These are phyloP conservation scores for Andrena praecox DNA, from an alignment of 2,888 invertebrate species.

Conservation along the genomic window DNA sequence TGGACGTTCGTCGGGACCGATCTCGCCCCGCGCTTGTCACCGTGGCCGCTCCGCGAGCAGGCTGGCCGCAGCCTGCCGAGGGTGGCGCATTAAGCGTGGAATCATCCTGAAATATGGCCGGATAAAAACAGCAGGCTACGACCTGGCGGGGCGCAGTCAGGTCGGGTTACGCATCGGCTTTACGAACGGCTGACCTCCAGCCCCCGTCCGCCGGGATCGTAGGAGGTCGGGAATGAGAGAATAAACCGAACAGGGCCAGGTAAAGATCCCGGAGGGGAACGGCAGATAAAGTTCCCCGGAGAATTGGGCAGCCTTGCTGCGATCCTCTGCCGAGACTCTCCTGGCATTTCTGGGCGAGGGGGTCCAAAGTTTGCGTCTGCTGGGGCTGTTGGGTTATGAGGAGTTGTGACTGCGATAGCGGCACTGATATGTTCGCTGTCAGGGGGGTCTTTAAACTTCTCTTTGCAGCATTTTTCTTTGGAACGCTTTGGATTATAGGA, in stretches of 20 bases:
- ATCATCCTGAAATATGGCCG: constrained; percentile 83
- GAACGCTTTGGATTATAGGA: too few species aligned
- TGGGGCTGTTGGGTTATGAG: neutral
- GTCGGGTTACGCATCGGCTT: constrained; percentile 83
- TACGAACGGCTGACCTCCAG: constrained; percentile 81
- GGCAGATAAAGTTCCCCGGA: constrained; percentile 9
- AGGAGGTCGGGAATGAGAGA: constrained; percentile 45
- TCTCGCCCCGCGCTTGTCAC: constrained; percentile 76
- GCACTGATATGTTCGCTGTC: too few species aligned
- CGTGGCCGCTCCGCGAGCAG: constrained; percentile 65
- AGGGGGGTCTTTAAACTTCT: too few species aligned
- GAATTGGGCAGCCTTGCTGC: constrained; percentile 15
- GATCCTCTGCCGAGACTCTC: neutral
- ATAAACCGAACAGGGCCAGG: constrained; percentile 24
- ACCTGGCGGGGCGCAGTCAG: constrained; percentile 80
- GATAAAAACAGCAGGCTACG: constrained; percentile 84
- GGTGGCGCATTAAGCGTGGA: constrained; percentile 79
- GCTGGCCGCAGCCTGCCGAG: constrained; percentile 53
- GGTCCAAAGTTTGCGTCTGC: neutral
- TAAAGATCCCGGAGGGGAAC: constrained; percentile 33
- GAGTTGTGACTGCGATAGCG: neutral
- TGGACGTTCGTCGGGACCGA: constrained; percentile 50
- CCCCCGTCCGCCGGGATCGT: constrained; percentile 57
- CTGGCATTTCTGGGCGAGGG: neutral
- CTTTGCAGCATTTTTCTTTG: too few species aligned